Evolutionary conservation across 2,888 invertebrate genomes (phyloP).

Genomic region (Cosmopolites sordidus): DNA sequence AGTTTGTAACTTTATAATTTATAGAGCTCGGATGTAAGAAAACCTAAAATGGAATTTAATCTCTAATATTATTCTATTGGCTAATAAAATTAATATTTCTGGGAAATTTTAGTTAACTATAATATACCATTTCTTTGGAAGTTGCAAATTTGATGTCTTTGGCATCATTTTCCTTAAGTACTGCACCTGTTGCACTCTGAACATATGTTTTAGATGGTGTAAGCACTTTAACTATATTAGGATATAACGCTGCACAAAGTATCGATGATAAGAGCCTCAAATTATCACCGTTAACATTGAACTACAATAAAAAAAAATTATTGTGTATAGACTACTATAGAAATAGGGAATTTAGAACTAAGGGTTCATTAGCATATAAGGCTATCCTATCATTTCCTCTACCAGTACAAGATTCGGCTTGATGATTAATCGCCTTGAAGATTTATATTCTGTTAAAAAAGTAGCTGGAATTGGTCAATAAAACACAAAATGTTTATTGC

Average conservation of each 20-base stretch:
- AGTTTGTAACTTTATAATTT: constrained; percentile 62
- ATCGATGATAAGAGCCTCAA: constrained; percentile 74
- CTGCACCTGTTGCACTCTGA: constrained; percentile 68
- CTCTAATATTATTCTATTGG: too few species aligned
- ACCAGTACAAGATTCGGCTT: too few species aligned
- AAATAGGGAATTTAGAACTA: too few species aligned
- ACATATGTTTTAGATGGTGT: constrained; percentile 75
- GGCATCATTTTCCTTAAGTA: constrained; percentile 66
- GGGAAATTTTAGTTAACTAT: too few species aligned
- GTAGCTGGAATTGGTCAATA: too few species aligned
- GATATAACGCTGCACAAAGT: constrained; percentile 88
- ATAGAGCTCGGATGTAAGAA: constrained; percentile 73
- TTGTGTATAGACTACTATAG: too few species aligned
- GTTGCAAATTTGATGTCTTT: constrained; percentile 73
- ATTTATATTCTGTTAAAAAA: too few species aligned
- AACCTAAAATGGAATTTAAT: constrained; percentile 45
- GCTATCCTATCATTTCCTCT: too few species aligned
- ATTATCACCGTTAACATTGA: constrained; percentile 72
- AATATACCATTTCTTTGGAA: constrained; percentile 62
- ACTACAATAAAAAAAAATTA: constrained; percentile 53
- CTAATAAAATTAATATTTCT: too few species aligned
- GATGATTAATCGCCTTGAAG: too few species aligned
- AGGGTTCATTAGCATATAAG: too few species aligned
- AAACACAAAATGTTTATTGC: too few species aligned
- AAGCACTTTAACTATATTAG: constrained; percentile 81